These are phyloP conservation scores for Caenorhabditis remanei DNA, from an alignment of 1,140 invertebrate species.

Conservation along the genomic window DNA sequence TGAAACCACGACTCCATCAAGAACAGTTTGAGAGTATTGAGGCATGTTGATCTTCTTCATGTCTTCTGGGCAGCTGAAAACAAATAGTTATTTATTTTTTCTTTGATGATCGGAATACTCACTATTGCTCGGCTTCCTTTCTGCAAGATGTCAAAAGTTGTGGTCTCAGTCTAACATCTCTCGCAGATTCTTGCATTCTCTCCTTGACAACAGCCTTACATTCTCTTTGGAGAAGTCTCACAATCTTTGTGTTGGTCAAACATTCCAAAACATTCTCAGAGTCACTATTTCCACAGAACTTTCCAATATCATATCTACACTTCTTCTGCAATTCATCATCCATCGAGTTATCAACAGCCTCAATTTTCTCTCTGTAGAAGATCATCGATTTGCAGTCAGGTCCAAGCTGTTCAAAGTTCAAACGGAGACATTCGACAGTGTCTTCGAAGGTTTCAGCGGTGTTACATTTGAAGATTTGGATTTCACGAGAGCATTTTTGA, in stretches of 20 bases:
- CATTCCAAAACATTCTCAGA: constrained; percentile 78
- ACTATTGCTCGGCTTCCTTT: constrained; percentile 74
- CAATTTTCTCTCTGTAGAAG: constrained; percentile 75
- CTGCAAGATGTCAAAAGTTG: constrained; percentile 72
- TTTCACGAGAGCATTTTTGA: constrained; percentile 85
- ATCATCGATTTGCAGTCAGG: constrained; percentile 76
- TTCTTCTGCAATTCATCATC: constrained; percentile 75
- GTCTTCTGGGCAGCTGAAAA: constrained; percentile 73
- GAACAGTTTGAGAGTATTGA: constrained; percentile 67
- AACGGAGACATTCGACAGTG: constrained; percentile 82
- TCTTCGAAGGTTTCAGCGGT: constrained; percentile 86
- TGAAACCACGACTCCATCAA: constrained; percentile 71
- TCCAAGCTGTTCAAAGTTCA: constrained; percentile 70
- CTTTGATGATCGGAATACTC: constrained; percentile 41
- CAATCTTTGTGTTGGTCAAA: constrained; percentile 85
- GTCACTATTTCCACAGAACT: constrained; percentile 76
- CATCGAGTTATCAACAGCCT: constrained; percentile 75
- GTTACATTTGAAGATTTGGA: constrained; percentile 78
- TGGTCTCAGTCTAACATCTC: constrained; percentile 75
- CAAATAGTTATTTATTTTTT: constrained; percentile 2
- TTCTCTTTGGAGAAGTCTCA: constrained; percentile 85
- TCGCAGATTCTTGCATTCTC: constrained; percentile 84
- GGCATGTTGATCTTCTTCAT: constrained; percentile 70
- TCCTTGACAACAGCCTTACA: constrained; percentile 81
- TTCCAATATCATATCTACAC: constrained; percentile 75